Evolutionary conservation across 2,888 invertebrate species (phyloP), one percentile per base, ranked within the genome.

Genomic region (Onthophagus sagittarius): DNA sequence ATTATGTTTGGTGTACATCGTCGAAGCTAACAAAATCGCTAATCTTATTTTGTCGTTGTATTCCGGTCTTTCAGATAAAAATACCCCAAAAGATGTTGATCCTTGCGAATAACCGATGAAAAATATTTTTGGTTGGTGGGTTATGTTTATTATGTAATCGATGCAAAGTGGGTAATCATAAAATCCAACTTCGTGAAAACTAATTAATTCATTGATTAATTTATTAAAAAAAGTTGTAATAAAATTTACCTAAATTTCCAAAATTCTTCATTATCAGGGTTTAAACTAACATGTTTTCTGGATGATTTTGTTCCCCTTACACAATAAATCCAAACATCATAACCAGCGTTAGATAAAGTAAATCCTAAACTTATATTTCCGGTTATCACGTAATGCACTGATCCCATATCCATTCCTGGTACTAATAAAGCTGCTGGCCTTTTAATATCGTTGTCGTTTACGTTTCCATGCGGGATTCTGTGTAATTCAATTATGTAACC

Each of bases 71-170:
- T 89, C 86, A 0, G 90, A 88, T n/a, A 86, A 86, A 89, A 92
- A 88, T 0, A 91, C 90, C 80, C 89, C 92, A 80, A 91, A 91
- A 0, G 86, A 80, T 0, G 92, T 91, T 0, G 91, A 90, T 1
- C 94, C 95, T 82, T 91, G 90, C 0, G 94, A 95, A 82, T 95
- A 94, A 0, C 95, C 96, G 0, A 94, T 85, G 81, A 94, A 95
- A 79, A 92, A 91, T 0, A 96, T 79, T 67, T 90, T 86, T 0
- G 87, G 76, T 31, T 88, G 85, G 0, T 88, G 87, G 0, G 94
- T 92, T 0, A 77, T 71, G 0, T 82, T 79, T 0, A 92, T 83
- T 14, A 91, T 87, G 80, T 91, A 90, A 81, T 96, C 92, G 67
- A 97, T 91, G 85, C 91, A 91, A 0, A 93, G 90, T 0, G 96